Evolutionary conservation across 2,888 invertebrate species (phyloP).

Genomic region (Leucophenga maculata): DNA sequence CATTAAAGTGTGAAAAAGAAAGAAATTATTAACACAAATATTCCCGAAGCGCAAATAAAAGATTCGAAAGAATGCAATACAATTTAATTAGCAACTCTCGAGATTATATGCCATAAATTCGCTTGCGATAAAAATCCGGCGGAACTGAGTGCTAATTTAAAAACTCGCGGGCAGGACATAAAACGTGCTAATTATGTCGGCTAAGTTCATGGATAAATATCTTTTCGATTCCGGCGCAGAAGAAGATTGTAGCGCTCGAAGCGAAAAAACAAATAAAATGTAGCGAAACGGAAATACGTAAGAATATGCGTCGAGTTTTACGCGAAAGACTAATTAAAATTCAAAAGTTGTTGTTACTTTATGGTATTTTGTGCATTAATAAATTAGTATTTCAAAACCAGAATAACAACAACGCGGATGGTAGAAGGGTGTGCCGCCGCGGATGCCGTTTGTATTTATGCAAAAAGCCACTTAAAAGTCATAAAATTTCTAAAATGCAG

Average conservation of each 20-base stretch:
- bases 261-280: not conserved
- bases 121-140: not conserved
- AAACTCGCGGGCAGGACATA: not conserved
- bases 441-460: conserved; percentile 9
- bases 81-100: conserved; percentile 56
- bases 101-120: conserved; percentile 39
- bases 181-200: not conserved
- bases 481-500: conserved; percentile 51
- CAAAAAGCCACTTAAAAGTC: conserved; percentile 45
- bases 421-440: no score
- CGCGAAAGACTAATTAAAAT: conserved; percentile 37
- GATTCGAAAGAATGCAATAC: conserved; percentile 48
- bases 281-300: not conserved
- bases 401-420: no score
- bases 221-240: not conserved
- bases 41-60: conserved; percentile 14
- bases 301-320: not conserved
- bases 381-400: conserved; percentile 32
- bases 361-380: conserved; percentile 39
- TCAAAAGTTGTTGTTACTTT: conserved; percentile 38
- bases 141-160: not conserved
- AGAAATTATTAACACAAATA: not conserved
- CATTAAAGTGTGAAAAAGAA: conserved; percentile 11
- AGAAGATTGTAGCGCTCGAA: not conserved
- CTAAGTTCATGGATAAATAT: not conserved